phyloP scores from a whole-genome alignment of 2,113 vertebrate genomes.

The Zapus hudsonius region DNA sequence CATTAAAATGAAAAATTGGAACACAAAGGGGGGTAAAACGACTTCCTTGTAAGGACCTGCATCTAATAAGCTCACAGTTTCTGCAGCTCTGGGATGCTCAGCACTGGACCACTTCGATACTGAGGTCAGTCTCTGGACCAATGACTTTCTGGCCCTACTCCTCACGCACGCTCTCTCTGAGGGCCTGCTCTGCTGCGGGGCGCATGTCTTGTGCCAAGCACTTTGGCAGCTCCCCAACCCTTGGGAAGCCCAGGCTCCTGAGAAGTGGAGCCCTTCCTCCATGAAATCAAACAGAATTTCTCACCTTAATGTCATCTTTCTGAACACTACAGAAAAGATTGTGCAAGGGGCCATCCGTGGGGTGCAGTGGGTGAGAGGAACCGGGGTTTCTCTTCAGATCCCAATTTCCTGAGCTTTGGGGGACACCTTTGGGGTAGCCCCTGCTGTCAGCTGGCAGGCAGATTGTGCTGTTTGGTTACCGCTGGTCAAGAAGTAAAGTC shows the following conservation, averaged over 20 bases:
- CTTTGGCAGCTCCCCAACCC: not conserved
- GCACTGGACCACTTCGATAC: not conserved
- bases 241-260: not conserved
- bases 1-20: not conserved
- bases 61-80: too few species aligned
- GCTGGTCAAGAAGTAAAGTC: not conserved
- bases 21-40: not conserved
- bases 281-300: not conserved
- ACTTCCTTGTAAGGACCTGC: accelerated
- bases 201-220: not conserved
- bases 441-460: not conserved
- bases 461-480: not conserved
- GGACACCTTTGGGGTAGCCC: not conserved
- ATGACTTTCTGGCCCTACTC: not conserved
- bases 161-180: not conserved
- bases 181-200: too few species aligned
- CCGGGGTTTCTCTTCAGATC: not conserved
- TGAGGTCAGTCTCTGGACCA: not conserved
- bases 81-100: not conserved
- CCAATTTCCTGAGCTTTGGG: not conserved
- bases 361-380: accelerated
- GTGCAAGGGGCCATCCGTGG: accelerated
- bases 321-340: not conserved
- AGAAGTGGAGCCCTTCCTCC: not conserved
- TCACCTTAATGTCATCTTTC: not conserved